Evolutionary conservation across 2,888 invertebrate species (phyloP), one percentile per base, ranked within the genome.

Genomic region (Thelaira solivaga): DNA sequence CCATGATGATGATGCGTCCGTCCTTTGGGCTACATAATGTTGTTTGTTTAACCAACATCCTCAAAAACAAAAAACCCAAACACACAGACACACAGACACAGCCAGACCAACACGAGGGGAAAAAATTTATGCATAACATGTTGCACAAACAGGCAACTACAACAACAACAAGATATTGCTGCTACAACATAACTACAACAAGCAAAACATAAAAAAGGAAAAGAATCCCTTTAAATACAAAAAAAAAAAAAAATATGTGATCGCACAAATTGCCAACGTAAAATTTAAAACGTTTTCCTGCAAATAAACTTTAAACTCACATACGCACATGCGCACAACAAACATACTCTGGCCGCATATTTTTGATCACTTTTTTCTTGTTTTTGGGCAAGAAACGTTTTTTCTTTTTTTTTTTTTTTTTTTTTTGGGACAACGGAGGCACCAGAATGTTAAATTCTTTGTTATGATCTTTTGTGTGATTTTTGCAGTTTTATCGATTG

Each of bases 401-500:
- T 13, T 59, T 16, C 31, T 31, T 11, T 3, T 13, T 24, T 18
- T 64, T 16, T 20, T 16, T 64, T 5, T 36, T 36, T 47, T 16
- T 18, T 31, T 53, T 39, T 53, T 67, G 34, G 7, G n/a, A 16
- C 20, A 57, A 39, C 57, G 8, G 68, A 68, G 47, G 47, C 68
- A 39, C 36, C 18, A 59, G 41, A 39, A 59, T 64, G 64, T 55
- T 55, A 65, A 65, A 73, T 73, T 73, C 73, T 65, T 73, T 64
- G 74, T 76, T 76, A 76, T 72, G 75, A 69, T 74, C 47, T 65
- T 71, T 78, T 65, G 65, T 76, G 61, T 55, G 72, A 72, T 72
- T 72, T 81, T 78, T 76, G 65, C 73, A 69, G 53, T 81, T 75
- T 79, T 75, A 81, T 81, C 82, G 81, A 81, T 83, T 88, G 88